Conservation (phyloP, 2,797 vertebrate genomes). For the Peromyscus aztecus region DNA sequence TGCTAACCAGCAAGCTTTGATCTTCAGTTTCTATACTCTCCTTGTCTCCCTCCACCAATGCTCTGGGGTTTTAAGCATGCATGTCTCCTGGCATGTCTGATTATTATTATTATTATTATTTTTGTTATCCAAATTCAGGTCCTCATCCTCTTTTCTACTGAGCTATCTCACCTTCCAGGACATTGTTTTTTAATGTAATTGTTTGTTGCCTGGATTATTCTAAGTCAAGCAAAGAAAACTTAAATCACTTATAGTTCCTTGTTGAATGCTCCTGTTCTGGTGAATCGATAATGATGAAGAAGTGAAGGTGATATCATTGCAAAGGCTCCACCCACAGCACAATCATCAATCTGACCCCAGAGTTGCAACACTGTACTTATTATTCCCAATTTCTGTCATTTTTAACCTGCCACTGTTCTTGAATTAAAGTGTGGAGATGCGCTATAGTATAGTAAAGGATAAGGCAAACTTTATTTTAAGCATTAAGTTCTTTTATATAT, state of each 20-base stretch:
- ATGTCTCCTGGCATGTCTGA: no score
- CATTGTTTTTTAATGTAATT: not conserved
- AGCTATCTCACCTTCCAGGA: not conserved
- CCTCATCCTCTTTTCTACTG: not conserved
- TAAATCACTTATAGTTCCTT: not conserved
- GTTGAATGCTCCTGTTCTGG: no score
- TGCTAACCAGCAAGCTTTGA: no score
- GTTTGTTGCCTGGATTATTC: not conserved
- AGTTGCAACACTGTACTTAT: no score
- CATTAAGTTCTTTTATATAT: slow-evolving; percentile 13
- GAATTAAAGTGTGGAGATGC: not conserved
- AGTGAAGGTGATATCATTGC: not conserved
- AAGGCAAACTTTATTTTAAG: not conserved
- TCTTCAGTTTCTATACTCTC: no score
- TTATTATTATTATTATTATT: not conserved
- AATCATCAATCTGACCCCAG: not conserved
- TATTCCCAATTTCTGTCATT: not conserved
- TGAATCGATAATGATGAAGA: no score
- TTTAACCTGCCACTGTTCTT: not conserved
- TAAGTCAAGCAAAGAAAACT: not conserved
- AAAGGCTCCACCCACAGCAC: not conserved
- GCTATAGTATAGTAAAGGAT: not conserved
- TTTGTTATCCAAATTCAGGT: not conserved
- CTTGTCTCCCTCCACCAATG: no score
- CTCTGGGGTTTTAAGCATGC: not conserved